These are phyloP conservation scores for Tetropium fuscum DNA, from an alignment of 2,888 invertebrate genomes.

Conservation along the genomic window DNA sequence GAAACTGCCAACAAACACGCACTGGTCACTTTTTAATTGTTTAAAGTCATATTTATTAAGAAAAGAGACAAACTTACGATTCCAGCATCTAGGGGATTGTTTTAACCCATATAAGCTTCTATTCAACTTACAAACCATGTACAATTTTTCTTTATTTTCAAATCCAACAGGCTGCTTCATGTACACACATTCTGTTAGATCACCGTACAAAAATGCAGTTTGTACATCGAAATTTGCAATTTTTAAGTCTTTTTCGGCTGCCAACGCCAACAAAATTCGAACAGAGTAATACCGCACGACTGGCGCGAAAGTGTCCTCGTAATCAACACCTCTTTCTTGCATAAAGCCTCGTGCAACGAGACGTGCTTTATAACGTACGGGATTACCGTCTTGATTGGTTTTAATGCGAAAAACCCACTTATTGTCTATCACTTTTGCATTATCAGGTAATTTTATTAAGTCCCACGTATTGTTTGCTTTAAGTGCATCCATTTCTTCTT, in stretches of 20 bases:
- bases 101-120: constrained; percentile 29
- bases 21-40: constrained; percentile 20
- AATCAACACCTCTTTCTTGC: constrained; percentile 31
- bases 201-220: constrained; percentile 18
- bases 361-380: constrained; percentile 25
- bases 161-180: constrained; percentile 31
- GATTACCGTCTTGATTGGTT: constrained; percentile 7
- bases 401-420: constrained; percentile 33
- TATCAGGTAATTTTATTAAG: constrained; percentile 12
- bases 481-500: not conserved
- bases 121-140: constrained; percentile 30
- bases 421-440: constrained; percentile 21
- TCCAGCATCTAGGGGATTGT: constrained; percentile 23
- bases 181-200: constrained; percentile 27
- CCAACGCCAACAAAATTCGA: constrained; percentile 23
- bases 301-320: constrained; percentile 30
- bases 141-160: constrained; percentile 9
- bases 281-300: constrained; percentile 32
- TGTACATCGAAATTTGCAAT: not conserved
- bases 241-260: constrained; percentile 17
- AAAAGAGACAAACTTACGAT: constrained; percentile 18
- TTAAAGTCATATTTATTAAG: constrained; percentile 13
- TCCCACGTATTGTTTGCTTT: constrained; percentile 9
- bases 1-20: constrained; percentile 16
- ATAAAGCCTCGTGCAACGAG: constrained; percentile 32